A percentile compares a stretch with the other conserved stretches of the same genome.
Conservation (phyloP, 2,113 vertebrate genomes). For the Pelmatolapia mariae region DNA sequence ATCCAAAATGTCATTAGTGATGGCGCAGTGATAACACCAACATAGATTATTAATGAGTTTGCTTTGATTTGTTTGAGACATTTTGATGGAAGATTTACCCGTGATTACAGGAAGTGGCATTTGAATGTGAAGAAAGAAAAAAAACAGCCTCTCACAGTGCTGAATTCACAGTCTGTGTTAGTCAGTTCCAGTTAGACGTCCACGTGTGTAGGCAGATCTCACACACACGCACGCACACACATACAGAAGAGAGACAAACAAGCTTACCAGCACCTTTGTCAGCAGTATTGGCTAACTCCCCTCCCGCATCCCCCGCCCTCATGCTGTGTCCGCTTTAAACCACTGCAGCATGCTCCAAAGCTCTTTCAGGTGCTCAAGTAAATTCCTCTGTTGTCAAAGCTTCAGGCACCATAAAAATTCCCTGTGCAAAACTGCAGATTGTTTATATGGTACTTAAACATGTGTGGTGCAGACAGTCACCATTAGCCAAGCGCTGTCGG, state of each 20-base stretch:
- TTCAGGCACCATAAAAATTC: conserved; percentile 16
- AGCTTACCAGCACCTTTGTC: conserved; percentile 46
- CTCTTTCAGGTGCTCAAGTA: conserved; percentile 20
- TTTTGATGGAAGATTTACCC: conserved; percentile 16
- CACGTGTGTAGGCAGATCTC: background rate
- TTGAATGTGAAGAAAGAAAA: background rate
- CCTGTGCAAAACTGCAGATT: conserved; percentile 7
- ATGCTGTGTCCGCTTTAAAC: conserved; percentile 42
- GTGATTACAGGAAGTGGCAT: conserved; percentile 18
- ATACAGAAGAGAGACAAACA: conserved; percentile 1
- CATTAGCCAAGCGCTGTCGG: background rate
- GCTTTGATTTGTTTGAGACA: conserved; percentile 12
- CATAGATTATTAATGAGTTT: background rate
- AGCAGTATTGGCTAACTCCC: conserved; percentile 47
- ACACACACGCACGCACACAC: background rate
- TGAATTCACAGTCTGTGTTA: conserved; percentile 2
- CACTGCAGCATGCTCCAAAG: conserved; percentile 39
- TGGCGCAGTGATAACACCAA: background rate
- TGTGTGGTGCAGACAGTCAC: background rate
- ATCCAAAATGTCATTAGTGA: background rate
- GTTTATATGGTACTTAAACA: conserved; percentile 13
- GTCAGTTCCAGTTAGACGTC: background rate
- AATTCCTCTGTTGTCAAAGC: conserved; percentile 42
- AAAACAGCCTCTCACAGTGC: background rate
- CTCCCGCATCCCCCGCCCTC: background rate